These are phyloP conservation scores for Camelus dromedarius DNA, from an alignment of 2,113 vertebrate genomes.

Conservation along the genomic window DNA sequence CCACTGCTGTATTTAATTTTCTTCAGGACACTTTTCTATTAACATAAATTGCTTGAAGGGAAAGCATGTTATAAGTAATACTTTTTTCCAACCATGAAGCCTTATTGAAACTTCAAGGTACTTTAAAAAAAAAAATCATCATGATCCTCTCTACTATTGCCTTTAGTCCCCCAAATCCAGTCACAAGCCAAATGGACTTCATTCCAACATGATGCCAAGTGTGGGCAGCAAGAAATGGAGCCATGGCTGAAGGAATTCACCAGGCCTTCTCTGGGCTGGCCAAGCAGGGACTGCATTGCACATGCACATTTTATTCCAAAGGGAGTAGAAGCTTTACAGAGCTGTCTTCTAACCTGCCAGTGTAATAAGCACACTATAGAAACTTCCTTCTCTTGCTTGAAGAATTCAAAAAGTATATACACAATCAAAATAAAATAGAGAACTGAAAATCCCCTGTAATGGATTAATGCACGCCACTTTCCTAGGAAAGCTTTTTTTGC, in stretches of 20 bases:
- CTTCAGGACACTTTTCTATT: constrained; percentile 72
- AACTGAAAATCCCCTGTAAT: neutral
- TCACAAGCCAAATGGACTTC: neutral
- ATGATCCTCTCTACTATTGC: neutral
- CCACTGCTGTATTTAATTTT: constrained; percentile 77
- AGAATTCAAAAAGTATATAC: neutral
- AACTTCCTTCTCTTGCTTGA: neutral
- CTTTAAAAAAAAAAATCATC: neutral
- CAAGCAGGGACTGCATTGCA: neutral
- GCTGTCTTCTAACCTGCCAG: neutral
- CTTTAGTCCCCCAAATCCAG: neutral
- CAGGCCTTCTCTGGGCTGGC: neutral
- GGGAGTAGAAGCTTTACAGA: neutral
- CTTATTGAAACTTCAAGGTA: constrained; percentile 73
- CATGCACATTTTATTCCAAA: neutral
- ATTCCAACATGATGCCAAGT: neutral
- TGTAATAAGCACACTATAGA: neutral
- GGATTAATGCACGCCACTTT: neutral
- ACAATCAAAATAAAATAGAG: neutral
- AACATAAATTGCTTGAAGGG: constrained; percentile 76
- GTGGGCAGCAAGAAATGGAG: neutral
- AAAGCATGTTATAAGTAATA: constrained; percentile 68
- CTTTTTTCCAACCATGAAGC: constrained; percentile 67
- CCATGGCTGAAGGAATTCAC: neutral
- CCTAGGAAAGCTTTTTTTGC: neutral